phyloP scores from a whole-genome alignment of 2,797 vertebrate genomes.

The Carduelis carduelis region DNA sequence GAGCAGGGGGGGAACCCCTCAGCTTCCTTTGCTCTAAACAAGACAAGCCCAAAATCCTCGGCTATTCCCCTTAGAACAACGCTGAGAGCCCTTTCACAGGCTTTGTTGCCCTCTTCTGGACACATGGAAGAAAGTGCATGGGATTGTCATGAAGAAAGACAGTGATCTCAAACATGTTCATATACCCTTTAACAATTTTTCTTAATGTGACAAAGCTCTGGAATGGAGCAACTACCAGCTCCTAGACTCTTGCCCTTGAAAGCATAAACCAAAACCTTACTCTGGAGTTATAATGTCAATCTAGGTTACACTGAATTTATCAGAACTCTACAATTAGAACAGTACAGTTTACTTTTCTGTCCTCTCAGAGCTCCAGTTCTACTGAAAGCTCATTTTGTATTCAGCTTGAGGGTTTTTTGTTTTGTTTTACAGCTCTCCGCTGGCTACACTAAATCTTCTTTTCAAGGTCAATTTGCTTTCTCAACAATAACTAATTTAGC shows the following conservation, averaged over 20 bases:
- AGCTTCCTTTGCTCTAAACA: not conserved
- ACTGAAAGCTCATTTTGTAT: not conserved
- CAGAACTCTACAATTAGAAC: not conserved
- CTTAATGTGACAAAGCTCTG: not conserved
- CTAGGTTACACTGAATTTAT: not conserved
- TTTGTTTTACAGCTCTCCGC: not conserved
- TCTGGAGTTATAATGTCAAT: not conserved
- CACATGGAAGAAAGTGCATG: not conserved
- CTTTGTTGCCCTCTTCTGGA: not conserved
- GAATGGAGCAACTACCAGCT: not conserved
- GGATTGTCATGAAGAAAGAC: rapidly evolving
- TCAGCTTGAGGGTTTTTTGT: not conserved
- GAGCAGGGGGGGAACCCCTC: no score
- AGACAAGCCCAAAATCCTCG: not conserved
- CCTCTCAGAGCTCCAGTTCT: not conserved
- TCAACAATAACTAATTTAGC: not conserved
- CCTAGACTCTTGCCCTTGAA: not conserved
- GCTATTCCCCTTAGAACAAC: not conserved
- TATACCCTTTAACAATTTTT: not conserved
- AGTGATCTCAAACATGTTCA: not conserved
- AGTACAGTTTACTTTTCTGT: not conserved
- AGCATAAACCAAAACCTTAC: not conserved
- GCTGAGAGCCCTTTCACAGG: not conserved
- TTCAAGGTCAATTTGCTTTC: not conserved
- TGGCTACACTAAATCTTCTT: not conserved